Percentiles rank a stretch among this genome's conserved stretches.
phyloP scores from a whole-genome alignment of 2,797 vertebrate genomes.

The Leuciscus waleckii region DNA sequence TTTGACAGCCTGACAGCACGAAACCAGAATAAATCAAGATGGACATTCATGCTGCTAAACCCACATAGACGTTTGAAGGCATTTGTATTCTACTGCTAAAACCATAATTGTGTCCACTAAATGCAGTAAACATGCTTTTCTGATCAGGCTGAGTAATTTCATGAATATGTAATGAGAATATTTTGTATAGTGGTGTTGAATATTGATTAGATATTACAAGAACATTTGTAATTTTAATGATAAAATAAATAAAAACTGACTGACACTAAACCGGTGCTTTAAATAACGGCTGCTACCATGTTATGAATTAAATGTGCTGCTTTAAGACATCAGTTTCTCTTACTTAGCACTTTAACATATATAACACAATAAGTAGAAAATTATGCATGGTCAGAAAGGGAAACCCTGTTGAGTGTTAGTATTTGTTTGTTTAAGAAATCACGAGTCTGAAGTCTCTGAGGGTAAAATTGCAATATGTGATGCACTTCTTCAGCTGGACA shows the following conservation, averaged over 20 bases:
- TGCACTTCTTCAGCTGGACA: neutral
- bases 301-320: neutral
- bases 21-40: neutral
- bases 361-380: neutral
- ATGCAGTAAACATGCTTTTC: neutral
- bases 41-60: neutral
- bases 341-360: neutral
- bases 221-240: neutral
- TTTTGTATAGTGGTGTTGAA: constrained; percentile 15
- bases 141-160: neutral
- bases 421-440: constrained; percentile 39
- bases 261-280: neutral
- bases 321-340: neutral
- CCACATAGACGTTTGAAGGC: neutral
- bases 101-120: neutral
- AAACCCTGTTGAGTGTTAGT: constrained; percentile 1
- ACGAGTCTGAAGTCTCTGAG: constrained; percentile 30
- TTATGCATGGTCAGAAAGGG: neutral
- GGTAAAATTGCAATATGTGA: constrained; percentile 24
- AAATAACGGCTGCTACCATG: neutral
- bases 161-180: constrained; percentile 22
- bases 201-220: constrained; percentile 4
- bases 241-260: neutral
- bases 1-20: neutral
- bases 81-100: constrained; percentile 9